These are phyloP conservation scores for Lycocerus yunnanus DNA, from an alignment of 2,888 invertebrate genomes.

Conservation along the genomic window DNA sequence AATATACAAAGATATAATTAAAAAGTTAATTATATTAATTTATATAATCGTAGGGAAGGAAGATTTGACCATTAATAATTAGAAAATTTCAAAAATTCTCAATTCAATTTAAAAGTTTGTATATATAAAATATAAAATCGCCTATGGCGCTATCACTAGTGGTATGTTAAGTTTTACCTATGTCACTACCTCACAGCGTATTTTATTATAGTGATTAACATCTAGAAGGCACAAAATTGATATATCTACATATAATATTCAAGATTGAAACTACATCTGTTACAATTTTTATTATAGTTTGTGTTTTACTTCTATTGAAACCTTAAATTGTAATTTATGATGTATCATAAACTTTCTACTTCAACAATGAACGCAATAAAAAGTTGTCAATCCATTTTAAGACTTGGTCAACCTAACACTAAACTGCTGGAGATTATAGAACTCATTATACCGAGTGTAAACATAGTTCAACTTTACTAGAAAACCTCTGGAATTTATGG, in stretches of 20 bases:
- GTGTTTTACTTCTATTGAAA: slow-evolving; percentile 15
- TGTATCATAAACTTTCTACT: slow-evolving; percentile 28
- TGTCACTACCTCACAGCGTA: neutral
- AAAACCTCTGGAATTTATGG: neutral
- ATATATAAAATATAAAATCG: neutral
- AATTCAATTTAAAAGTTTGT: neutral
- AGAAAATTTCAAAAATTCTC: neutral
- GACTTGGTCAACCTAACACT: slow-evolving; percentile 25
- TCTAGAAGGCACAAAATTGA: neutral
- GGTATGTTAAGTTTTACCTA: neutral
- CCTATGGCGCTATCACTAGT: neutral
- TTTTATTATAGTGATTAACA: neutral
- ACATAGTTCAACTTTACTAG: slow-evolving; percentile 11
- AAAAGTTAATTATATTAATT: neutral
- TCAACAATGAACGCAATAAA: slow-evolving; percentile 31
- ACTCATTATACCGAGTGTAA: slow-evolving; percentile 27
- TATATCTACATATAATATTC: neutral
- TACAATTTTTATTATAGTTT: neutral
- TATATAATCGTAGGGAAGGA: neutral
- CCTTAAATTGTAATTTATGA: slow-evolving; percentile 21
- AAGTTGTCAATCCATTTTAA: slow-evolving; percentile 26
- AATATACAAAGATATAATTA: neutral
- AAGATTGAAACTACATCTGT: slow-evolving; percentile 10
- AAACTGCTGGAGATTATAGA: slow-evolving; percentile 31
- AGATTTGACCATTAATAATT: neutral